Base-by-base conservation (phyloP, 2,888 invertebrate genomes). In the Exocentrus adspersus region DNA sequence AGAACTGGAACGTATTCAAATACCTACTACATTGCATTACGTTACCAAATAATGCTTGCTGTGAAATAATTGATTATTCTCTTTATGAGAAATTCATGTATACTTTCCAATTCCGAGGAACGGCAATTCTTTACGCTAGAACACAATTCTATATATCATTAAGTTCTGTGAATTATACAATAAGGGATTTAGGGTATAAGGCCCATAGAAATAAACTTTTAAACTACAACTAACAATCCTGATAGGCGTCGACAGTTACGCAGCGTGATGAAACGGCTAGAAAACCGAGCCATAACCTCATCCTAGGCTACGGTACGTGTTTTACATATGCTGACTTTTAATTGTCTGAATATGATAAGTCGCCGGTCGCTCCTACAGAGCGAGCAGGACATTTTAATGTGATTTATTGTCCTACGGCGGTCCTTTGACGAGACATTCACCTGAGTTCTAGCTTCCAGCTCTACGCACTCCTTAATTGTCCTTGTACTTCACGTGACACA, bases 261-360 rank as follows among this genome's bases (percentile, higher is more conserved):
- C 28, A 28, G 41, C 54, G 24, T 43, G 43, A 43, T 43, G 43
- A 54, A 54, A 54, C 28, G 43, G 9, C 2, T 24, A 28, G 21
- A 54, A 43, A 28, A 16, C 43, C 46, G 19, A 57, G 57, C 19
- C 57, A 28, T n/a, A 57, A 46, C 19, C 32, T 20, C 12, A n/a
- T n/a, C n/a, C n/a, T n/a, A 28, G 57, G 32, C 57, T 46, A 5
- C 32, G 57, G 57, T 57, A 57, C 57, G 57, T 57, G 57, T 75
- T 76, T 75, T 74, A 75, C 74, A 75, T 74, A 74, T 72, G 72
- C 68, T 70, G 67, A 62, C 62, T 72, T 74, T 77, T 75, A 77
- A 76, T 76, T 77, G 75, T 70, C 69, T 69, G 70, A 72, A 71
- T 71, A 75, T 76, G 77, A 75, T 75, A 72, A 70, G 68, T 67